Conservation (phyloP, 2,888 invertebrate species). For the Eupithecia inturbata region DNA sequence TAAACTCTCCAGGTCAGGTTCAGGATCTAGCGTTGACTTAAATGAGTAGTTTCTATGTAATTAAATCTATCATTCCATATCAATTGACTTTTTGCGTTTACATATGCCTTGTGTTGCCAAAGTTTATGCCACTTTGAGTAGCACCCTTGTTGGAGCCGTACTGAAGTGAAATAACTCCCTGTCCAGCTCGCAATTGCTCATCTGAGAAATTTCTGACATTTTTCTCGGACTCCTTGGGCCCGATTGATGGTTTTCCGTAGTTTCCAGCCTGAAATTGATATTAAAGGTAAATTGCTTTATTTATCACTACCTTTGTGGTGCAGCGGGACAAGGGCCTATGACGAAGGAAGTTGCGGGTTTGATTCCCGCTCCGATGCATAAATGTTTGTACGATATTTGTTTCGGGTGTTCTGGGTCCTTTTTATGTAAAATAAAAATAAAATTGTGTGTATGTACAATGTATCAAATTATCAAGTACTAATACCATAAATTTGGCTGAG, state of each 20-base stretch:
- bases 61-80: not conserved
- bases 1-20: too few species aligned
- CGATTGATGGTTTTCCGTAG: slow-evolving; percentile 94
- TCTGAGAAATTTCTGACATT: slow-evolving; percentile 97
- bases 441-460: not conserved
- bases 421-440: not conserved
- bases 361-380: not conserved
- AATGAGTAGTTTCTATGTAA: not conserved
- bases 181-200: slow-evolving; percentile 96
- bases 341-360: not conserved
- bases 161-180: slow-evolving; percentile 96
- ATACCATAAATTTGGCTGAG: not conserved
- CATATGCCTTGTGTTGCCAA: slow-evolving; percentile 99
- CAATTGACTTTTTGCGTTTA: slow-evolving; percentile 70
- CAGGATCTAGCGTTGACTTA: not conserved
- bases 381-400: not conserved
- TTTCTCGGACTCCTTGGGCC: slow-evolving; percentile 98
- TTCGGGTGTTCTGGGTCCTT: not conserved
- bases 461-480: not conserved
- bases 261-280: slow-evolving; percentile 86
- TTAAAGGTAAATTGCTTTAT: not conserved
- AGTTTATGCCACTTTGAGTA: slow-evolving; percentile 97
- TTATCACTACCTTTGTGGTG: not conserved
- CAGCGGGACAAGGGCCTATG: not conserved
- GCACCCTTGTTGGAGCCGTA: slow-evolving; percentile 99